Evolutionary conservation across 2,888 invertebrate genomes (phyloP).

Genomic region (Drosophila mimetica): DNA sequence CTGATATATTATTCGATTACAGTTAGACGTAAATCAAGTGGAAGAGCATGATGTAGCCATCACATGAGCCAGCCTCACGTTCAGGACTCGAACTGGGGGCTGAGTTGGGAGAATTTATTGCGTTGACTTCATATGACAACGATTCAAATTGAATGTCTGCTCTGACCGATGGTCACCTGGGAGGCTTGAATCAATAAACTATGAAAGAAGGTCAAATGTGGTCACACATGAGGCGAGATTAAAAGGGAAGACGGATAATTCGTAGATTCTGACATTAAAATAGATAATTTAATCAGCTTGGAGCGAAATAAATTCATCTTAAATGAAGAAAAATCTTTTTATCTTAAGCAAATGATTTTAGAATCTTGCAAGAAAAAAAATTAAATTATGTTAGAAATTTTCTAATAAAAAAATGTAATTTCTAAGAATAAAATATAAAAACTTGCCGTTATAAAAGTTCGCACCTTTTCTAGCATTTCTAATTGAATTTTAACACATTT

Average conservation of each 20-base stretch:
- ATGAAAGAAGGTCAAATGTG: constrained; percentile 11
- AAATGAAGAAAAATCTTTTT: no score
- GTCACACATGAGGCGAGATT: background rate
- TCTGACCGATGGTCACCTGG: constrained; percentile 18
- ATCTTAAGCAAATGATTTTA: no score
- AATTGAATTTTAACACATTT: constrained; percentile 58
- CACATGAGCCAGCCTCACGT: constrained; percentile 41
- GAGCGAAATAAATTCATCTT: no score
- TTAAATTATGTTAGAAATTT: no score
- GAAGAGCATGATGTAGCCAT: constrained; percentile 75
- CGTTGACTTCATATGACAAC: constrained; percentile 45
- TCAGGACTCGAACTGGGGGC: constrained; percentile 2
- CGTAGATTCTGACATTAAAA: no score
- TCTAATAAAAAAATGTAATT: no score
- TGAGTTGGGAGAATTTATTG: constrained; percentile 9
- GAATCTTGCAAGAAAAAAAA: no score
- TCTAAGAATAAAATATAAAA: background rate
- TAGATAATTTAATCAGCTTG: no score
- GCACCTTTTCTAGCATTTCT: constrained; percentile 9
- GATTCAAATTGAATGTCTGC: constrained; percentile 17
- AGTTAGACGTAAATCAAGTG: constrained; percentile 79
- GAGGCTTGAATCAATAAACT: constrained; percentile 12
- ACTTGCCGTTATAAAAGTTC: background rate
- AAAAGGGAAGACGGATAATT: background rate
- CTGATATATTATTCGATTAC: constrained; percentile 78